A percentile compares a stretch with the other conserved stretches of the same genome.
These are phyloP conservation scores for Anguilla marmorata DNA, from an alignment of 2,797 vertebrate genomes.

Conservation along the genomic window DNA sequence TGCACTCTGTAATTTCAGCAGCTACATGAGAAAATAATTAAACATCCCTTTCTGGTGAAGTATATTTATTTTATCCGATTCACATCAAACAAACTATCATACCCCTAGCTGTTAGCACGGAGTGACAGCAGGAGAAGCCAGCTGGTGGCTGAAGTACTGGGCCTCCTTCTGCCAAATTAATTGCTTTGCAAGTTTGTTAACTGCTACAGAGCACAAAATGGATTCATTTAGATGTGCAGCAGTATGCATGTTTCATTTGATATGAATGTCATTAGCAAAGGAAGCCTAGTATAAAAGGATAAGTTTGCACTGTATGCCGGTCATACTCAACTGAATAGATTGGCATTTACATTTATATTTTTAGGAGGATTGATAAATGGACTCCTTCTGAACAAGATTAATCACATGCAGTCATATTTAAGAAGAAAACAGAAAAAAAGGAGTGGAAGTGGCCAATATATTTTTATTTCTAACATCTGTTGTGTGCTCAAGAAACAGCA, in stretches of 20 bases:
- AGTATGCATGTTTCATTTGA: neutral
- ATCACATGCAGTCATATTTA: neutral
- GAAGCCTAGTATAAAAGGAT: neutral
- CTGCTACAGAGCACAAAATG: slow-evolving; percentile 19
- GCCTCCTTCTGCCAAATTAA: slow-evolving; percentile 26
- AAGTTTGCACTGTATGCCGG: neutral
- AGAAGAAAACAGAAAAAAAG: neutral
- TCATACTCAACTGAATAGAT: neutral
- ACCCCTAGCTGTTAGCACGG: neutral
- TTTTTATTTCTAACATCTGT: neutral
- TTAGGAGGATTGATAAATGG: neutral
- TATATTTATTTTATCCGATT: slow-evolving; percentile 26
- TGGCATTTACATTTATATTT: neutral
- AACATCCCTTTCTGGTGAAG: neutral
- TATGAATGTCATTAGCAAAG: neutral
- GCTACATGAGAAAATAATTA: neutral
- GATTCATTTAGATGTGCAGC: slow-evolving; percentile 8
- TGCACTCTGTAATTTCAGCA: neutral
- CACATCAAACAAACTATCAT: neutral
- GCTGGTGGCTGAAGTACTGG: slow-evolving; percentile 29
- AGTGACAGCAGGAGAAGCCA: slow-evolving; percentile 16
- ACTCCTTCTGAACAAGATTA: neutral
- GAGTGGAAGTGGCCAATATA: neutral
- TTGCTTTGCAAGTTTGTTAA: slow-evolving; percentile 30
- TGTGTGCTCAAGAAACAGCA: neutral